Percentiles rank a stretch among this genome's conserved stretches.
Conservation (phyloP, 2,888 invertebrate genomes). For the Limnephilus marmoratus region DNA sequence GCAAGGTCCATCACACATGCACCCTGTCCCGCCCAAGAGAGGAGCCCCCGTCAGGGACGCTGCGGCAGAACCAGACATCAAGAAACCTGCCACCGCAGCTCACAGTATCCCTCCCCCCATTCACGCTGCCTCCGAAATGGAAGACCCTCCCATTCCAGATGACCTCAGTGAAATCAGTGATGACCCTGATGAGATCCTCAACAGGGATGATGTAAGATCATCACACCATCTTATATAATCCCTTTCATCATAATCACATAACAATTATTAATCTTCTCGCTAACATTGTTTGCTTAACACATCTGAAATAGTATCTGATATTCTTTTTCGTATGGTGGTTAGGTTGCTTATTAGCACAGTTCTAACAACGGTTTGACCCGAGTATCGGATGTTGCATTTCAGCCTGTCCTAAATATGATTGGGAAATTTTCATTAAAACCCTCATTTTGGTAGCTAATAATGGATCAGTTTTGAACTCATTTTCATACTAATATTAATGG, state of each 20-base stretch:
- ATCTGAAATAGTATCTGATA: conserved; percentile 32
- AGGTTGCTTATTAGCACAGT: background rate
- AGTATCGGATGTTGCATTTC: background rate
- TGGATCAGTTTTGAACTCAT: conserved; percentile 22
- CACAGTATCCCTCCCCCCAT: conserved; percentile 68
- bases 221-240: background rate
- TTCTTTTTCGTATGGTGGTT: background rate
- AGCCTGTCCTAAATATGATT: background rate
- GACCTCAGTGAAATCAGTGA: conserved; percentile 93
- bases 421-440: background rate
- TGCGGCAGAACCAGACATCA: conserved; percentile 72
- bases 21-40: conserved; percentile 70
- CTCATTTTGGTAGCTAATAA: background rate
- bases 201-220: conserved; percentile 82
- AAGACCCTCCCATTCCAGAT: conserved; percentile 79
- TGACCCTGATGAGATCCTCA: conserved; percentile 91
- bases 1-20: conserved; percentile 71
- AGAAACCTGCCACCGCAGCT: conserved; percentile 71
- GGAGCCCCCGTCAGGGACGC: conserved; percentile 68
- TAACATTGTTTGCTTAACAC: conserved; percentile 49
- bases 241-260: conserved; percentile 15
- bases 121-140: conserved; percentile 71
- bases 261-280: conserved; percentile 41
- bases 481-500: conserved; percentile 4
- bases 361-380: background rate